Evolutionary conservation across 1,140 invertebrate species (phyloP).

Genomic region (Euglossa dilemma): DNA sequence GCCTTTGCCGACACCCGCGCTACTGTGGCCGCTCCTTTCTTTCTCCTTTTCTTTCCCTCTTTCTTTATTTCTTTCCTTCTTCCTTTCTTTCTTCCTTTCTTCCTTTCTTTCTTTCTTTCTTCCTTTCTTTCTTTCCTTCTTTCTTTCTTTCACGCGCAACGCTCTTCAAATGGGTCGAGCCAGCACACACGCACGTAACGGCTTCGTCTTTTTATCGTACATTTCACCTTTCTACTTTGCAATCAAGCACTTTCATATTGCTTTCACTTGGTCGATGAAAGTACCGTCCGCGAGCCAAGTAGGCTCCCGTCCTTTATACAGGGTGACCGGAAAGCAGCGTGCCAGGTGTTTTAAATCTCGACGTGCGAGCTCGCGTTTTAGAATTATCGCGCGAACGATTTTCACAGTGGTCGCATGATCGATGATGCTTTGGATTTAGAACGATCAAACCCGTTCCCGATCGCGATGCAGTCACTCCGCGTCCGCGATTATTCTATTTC

Average conservation of each 20-base stretch:
- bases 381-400: no score
- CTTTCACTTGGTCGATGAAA: constrained; percentile 83
- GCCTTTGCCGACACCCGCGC: background rate
- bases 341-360: background rate
- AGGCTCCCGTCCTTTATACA: constrained; percentile 77
- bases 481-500: background rate
- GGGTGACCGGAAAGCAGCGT: constrained; percentile 64
- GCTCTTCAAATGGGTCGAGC: constrained; percentile 76
- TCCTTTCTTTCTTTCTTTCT: background rate
- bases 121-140: background rate
- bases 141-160: constrained; percentile 46
- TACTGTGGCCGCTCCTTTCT: background rate
- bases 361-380: no score
- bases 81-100: background rate
- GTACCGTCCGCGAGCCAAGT: constrained; percentile 80
- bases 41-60: background rate
- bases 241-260: constrained; percentile 84
- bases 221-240: constrained; percentile 84
- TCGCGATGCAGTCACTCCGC: no score
- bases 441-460: no score
- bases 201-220: constrained; percentile 81
- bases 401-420: no score
- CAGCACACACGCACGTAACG: constrained; percentile 80
- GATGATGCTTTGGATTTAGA: no score
- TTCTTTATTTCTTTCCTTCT: background rate